phyloP scores from a whole-genome alignment of 1,140 invertebrate species.

The Trachymyrmex septentrionalis region DNA sequence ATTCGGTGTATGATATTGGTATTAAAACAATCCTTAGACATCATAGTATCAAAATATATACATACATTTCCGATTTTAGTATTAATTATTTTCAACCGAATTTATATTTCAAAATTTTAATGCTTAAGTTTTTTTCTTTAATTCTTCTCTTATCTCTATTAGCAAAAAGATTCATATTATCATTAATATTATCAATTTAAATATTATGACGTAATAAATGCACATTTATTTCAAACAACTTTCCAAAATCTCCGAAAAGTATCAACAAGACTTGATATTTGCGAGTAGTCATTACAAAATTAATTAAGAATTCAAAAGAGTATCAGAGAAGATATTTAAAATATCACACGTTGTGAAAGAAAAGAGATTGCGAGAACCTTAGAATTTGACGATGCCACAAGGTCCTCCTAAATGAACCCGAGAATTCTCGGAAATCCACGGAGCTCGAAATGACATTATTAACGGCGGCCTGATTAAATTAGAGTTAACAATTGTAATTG shows the following conservation, averaged over 20 bases:
- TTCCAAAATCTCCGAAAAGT: not conserved
- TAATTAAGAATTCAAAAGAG: not conserved
- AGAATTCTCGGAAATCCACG: slow-evolving; percentile 28
- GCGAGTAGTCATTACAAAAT: not conserved
- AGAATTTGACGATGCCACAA: not conserved
- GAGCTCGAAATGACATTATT: slow-evolving; percentile 34
- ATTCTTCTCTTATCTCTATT: not conserved
- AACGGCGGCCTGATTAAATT: slow-evolving; percentile 48
- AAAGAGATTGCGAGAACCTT: not conserved
- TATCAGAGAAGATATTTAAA: not conserved
- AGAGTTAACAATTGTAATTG: slow-evolving; percentile 59
- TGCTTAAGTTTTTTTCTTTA: not conserved
- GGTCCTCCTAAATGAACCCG: not conserved
- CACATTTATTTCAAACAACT: not conserved
- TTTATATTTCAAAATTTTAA: not conserved
- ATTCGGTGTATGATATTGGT: too few relatives aligned
- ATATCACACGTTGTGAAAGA: not conserved
- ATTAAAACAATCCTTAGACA: too few relatives aligned
- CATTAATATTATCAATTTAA: not conserved
- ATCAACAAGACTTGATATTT: not conserved
- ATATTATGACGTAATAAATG: not conserved
- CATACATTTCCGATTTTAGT: too few relatives aligned
- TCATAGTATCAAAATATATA: too few relatives aligned
- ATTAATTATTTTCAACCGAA: too few relatives aligned
- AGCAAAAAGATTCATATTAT: not conserved